Percentiles rank a stretch among this genome's conserved stretches.
Conservation (phyloP, 2,797 vertebrate genomes). For the Acipenser ruthenus region DNA sequence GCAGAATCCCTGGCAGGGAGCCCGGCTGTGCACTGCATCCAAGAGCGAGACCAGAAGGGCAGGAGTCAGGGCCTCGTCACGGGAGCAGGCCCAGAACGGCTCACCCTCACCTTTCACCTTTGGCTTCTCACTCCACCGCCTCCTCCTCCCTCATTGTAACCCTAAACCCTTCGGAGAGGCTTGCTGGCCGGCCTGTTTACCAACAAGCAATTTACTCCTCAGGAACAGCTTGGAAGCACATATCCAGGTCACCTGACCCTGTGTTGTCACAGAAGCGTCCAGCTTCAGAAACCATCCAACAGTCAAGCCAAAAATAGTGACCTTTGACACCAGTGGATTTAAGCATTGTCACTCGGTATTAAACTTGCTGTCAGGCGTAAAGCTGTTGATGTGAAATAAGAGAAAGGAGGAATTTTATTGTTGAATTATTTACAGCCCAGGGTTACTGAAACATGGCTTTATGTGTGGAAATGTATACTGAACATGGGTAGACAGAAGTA, state of each 20-base stretch:
- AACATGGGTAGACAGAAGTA: no score
- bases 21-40: slow-evolving; percentile 33
- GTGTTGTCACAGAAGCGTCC: slow-evolving; percentile 28
- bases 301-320: slow-evolving; percentile 31
- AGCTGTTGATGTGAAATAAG: slow-evolving; percentile 4
- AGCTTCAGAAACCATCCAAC: slow-evolving; percentile 17
- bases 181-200: slow-evolving; percentile 22
- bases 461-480: no score
- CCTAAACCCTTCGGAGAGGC: slow-evolving; percentile 23
- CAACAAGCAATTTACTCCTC: slow-evolving; percentile 34
- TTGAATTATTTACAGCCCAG: no score
- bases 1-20: slow-evolving; percentile 43
- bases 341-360: slow-evolving; percentile 14
- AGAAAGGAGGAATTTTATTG: not conserved
- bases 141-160: slow-evolving; percentile 30
- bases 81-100: slow-evolving; percentile 28
- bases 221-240: slow-evolving; percentile 32
- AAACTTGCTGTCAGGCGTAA: slow-evolving; percentile 15
- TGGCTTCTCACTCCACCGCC: slow-evolving; percentile 27
- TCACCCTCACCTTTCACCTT: slow-evolving; percentile 40
- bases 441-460: no score
- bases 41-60: slow-evolving; percentile 35
- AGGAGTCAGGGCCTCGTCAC: slow-evolving; percentile 36
- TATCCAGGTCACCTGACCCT: slow-evolving; percentile 31
- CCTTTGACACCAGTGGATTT: slow-evolving; percentile 29